Evolutionary conservation across 1,140 invertebrate species (phyloP), one percentile per base, ranked within the genome.

Genomic region (Proales similis): DNA sequence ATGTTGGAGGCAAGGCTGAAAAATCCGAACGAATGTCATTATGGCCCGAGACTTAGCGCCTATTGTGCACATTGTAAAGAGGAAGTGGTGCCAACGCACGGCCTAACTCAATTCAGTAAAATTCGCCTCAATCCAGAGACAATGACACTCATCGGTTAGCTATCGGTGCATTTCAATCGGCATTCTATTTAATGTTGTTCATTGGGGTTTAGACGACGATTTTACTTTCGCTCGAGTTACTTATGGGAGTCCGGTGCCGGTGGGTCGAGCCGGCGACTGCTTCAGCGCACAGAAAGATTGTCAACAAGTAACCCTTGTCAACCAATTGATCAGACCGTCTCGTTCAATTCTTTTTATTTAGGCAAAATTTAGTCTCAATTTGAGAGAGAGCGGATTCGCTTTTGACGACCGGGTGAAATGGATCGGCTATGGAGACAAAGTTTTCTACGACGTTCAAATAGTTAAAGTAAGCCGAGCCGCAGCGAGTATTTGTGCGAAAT

Each of bases 211-310:
- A 42, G 3, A 42, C 22, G 51, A 57, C 22, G 51, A 57, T 42
- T 57, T 26, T 26, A 42, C 33, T 17, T 57, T 42, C 32, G 24
- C 51, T 4, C 39, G 45, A 17, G 33, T 57, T 11, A 24, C 45
- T 9, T 57, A 57, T 9, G 51, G 51, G 1, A 57, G 45, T 22
- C 51, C 22, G 20, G 51, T 57, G 7, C 51, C 51, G 27, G 39
- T 57, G 27, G 51, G 51, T n/a, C 22, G 45, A 30, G 39, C 51
- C 2, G 51, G 51, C 30, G 51, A 57, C 20, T 57, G 51, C 12
- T 57, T 42, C 32, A 57, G 51, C 32, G 39, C 33, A 11, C 36
- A 42, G 1, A 36, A 36, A 17, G 51, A 57, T 26, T 57, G 51
- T 57, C 51, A 57, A 24, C 51, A 57, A 42, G 33, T 36, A 36